Conservation (phyloP, 2,888 invertebrate species). For the Epirrita christyi region DNA sequence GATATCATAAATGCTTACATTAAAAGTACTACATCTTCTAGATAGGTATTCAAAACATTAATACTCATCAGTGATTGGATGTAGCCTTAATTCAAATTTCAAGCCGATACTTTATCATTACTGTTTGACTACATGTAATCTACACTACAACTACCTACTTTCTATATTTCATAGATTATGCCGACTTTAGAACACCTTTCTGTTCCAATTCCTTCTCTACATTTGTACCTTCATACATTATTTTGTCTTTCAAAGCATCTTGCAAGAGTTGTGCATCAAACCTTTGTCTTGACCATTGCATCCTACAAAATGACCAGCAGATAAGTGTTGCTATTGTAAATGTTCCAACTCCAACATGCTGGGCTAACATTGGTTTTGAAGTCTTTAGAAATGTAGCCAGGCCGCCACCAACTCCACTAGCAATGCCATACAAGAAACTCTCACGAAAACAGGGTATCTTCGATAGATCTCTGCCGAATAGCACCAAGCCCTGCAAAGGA, state of each 20-base stretch:
- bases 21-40: too few species aligned
- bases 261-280: slow-evolving; percentile 87
- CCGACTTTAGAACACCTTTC: slow-evolving; percentile 71
- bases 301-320: slow-evolving; percentile 90
- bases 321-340: slow-evolving; percentile 87
- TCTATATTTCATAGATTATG: slow-evolving; percentile 36
- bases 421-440: slow-evolving; percentile 90
- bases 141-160: background rate
- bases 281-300: slow-evolving; percentile 87
- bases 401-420: slow-evolving; percentile 88
- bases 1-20: too few species aligned
- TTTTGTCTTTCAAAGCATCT: slow-evolving; percentile 85
- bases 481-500: slow-evolving; percentile 77
- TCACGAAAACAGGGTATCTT: slow-evolving; percentile 92
- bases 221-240: slow-evolving; percentile 86
- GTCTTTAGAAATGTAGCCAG: slow-evolving; percentile 89
- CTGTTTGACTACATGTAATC: background rate
- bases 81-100: too few species aligned
- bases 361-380: slow-evolving; percentile 86
- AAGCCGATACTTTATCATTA: too few species aligned
- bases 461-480: slow-evolving; percentile 90
- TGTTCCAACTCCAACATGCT: slow-evolving; percentile 87
- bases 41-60: too few species aligned
- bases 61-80: too few species aligned
- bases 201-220: slow-evolving; percentile 77